Conservation (phyloP, 1,140 invertebrate genomes). For the Propsilocerus akamusi region DNA sequence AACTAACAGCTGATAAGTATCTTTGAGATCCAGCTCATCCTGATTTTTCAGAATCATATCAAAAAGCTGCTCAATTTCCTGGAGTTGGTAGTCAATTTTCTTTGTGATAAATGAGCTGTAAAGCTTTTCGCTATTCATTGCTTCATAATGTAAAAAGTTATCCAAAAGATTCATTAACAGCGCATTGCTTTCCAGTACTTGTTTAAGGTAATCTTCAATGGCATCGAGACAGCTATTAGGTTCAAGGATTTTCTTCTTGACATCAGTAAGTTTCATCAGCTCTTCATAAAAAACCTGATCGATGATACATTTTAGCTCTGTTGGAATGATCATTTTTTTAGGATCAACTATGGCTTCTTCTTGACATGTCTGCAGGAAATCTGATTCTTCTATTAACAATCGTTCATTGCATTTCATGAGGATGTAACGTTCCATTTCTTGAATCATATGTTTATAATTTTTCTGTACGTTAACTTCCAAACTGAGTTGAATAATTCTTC, state of each 20-base stretch:
- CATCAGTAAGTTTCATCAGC: neutral
- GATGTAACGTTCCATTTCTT: neutral
- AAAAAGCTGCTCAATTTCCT: neutral
- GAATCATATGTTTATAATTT: neutral
- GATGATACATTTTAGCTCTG: neutral
- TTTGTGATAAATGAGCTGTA: slow-evolving; percentile 5
- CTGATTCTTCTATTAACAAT: neutral
- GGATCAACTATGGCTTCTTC: neutral
- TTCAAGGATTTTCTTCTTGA: neutral
- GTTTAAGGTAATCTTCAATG: neutral
- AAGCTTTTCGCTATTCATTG: neutral
- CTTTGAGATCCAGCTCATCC: neutral
- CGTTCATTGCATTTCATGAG: neutral
- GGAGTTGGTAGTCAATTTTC: neutral
- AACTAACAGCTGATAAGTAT: neutral
- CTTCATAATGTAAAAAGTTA: neutral
- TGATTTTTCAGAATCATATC: neutral
- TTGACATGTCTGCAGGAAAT: neutral
- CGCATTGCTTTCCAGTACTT: neutral
- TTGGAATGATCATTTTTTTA: neutral
- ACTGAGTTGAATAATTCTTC: neutral
- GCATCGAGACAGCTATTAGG: neutral
- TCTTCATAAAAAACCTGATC: neutral
- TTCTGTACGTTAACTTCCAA: neutral
- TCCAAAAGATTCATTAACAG: neutral